These are phyloP conservation scores for Urophycis tenuis DNA, from an alignment of 2,797 vertebrate species.

Conservation along the genomic window DNA sequence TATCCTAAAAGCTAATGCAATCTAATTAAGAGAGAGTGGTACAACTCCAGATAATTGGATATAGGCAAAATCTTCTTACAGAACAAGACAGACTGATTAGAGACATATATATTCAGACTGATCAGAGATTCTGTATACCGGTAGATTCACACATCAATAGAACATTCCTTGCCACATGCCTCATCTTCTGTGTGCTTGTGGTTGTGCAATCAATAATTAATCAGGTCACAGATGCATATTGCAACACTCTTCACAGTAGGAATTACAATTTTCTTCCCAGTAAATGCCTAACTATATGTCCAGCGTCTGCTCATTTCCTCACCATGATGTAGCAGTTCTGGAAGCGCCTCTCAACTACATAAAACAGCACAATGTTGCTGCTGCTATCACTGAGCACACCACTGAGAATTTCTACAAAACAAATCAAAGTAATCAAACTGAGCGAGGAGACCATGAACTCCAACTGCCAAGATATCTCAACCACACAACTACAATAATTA, in stretches of 20 bases:
- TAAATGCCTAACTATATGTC: not conserved
- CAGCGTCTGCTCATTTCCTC: not conserved
- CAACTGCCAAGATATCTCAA: not conserved
- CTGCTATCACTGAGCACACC: not conserved
- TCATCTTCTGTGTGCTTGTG: not conserved
- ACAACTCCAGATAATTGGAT: slow-evolving; percentile 44
- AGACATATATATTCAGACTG: slow-evolving; percentile 2
- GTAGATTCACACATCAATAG: not conserved
- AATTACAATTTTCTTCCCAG: not conserved
- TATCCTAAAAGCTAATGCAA: slow-evolving; percentile 24
- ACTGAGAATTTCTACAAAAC: not conserved
- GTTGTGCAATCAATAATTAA: not conserved
- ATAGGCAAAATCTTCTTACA: slow-evolving; percentile 12
- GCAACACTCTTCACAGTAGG: not conserved
- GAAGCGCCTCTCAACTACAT: not conserved
- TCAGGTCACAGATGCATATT: not conserved
- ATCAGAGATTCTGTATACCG: not conserved
- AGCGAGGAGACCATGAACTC: not conserved
- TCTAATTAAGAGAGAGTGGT: slow-evolving; percentile 53
- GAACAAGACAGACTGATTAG: slow-evolving; percentile 37
- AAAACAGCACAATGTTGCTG: not conserved
- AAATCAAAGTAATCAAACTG: not conserved
- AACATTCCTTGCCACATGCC: not conserved
- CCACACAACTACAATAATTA: not conserved
- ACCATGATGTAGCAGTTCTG: not conserved